Evolutionary conservation across 2,797 vertebrate species (phyloP), one percentile per base, ranked within the genome.

Genomic region (Dallia pectoralis): DNA sequence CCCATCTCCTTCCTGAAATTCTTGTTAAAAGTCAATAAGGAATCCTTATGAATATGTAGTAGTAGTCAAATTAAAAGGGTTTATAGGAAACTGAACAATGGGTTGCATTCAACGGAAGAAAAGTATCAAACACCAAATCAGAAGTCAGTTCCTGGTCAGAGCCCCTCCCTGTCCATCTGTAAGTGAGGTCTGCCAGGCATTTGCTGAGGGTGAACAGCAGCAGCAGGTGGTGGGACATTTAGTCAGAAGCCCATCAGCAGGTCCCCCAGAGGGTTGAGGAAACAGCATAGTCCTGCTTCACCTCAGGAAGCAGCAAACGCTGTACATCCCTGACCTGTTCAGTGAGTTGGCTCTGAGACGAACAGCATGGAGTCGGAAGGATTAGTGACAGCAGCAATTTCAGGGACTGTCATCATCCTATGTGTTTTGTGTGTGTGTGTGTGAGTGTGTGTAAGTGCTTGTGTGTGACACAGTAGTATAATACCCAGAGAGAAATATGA

Each of bases 281-380:
- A 73, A 49, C 36, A 49, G 19, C 29, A 7, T 15, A 15, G 18
- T 29, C 48, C 44, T 48, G 61, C 70, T 33, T 6, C 61, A 44
- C 67, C 44, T 69, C 48, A n/a, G 48, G 64, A 74, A 74, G 69
- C 33, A 80, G 65, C 11, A 25, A 61, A 32, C 56, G 56, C 63
- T 68, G 65, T 63, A 51, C 14, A 63, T 27, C 36, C 65, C 53
- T 74, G 25, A 72, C 51, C 71, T 65, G 32, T 73, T 48, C 44
- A 73, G 27, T 44, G 51, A 56, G 51, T 56, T 9, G n/a, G 51
- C 51, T 56, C 51, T 22, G 15, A 18, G n/a, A 56, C 51, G n/a
- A n/a, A 56, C 51, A 56, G n/a, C 19, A 22, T n/a, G 51, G n/a
- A 22, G 51, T 56, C 8, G 51, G 51, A 56, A 2, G 8, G 16